Conservation (phyloP, 2,888 invertebrate genomes). For the Acanthosepion pharaonis region DNA sequence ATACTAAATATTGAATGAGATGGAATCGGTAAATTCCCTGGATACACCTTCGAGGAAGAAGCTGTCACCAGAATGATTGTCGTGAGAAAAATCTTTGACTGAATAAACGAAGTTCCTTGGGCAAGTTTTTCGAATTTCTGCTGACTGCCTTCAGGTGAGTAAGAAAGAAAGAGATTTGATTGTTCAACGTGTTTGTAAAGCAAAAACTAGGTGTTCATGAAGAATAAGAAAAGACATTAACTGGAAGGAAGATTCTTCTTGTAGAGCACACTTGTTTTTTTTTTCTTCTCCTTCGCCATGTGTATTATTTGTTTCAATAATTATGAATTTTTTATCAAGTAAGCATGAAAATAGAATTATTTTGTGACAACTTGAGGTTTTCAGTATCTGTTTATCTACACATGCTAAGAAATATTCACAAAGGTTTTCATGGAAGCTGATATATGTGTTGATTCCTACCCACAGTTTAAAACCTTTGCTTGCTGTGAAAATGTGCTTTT, state of each 20-base stretch:
- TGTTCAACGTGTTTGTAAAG: background rate
- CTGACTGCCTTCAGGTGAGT: background rate
- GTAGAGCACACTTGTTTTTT: background rate
- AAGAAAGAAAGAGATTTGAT: background rate
- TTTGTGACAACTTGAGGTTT: background rate
- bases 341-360: background rate
- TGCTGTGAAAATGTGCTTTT: no score
- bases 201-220: background rate
- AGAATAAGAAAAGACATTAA: background rate
- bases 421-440: no score
- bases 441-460: no score
- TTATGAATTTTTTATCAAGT: background rate
- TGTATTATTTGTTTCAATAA: background rate
- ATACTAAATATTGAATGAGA: background rate
- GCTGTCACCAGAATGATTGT: slow-evolving; percentile 20
- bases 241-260: background rate
- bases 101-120: background rate
- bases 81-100: slow-evolving; percentile 33
- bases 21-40: slow-evolving; percentile 1
- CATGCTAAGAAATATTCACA: no score
- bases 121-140: background rate
- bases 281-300: background rate
- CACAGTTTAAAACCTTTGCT: no score
- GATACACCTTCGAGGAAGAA: slow-evolving; percentile 9
- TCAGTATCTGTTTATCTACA: background rate